Evolutionary conservation across 2,888 invertebrate genomes (phyloP).

Genomic region (Pseudococcus longispinus): DNA sequence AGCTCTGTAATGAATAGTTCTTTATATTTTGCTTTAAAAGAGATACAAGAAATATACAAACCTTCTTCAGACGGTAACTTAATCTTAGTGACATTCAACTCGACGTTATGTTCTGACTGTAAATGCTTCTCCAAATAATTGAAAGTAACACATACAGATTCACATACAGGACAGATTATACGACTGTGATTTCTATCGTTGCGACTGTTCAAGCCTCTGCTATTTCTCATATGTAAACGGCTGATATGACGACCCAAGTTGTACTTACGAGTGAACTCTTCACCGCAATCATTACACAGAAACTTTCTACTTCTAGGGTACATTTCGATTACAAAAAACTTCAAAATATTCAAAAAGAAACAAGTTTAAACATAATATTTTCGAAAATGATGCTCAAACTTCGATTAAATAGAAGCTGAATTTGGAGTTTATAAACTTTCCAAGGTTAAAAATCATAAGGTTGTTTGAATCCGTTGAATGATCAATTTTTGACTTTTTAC

Average conservation of each 20-base stretch:
- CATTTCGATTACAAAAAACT: neutral
- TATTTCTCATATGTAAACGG: neutral
- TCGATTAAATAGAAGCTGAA: constrained; percentile 12
- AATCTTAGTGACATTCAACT: neutral
- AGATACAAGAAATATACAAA: neutral
- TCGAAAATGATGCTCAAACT: neutral
- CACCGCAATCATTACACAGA: neutral
- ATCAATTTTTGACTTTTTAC: neutral
- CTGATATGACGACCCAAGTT: neutral
- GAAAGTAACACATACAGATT: neutral
- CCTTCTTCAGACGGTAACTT: neutral
- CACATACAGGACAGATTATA: neutral
- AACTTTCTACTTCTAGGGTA: neutral
- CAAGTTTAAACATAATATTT: constrained; percentile 25
- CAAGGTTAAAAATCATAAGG: neutral
- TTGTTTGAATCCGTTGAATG: neutral
- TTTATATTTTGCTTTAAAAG: neutral
- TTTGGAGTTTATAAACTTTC: neutral
- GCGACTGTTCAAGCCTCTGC: neutral
- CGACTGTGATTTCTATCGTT: neutral
- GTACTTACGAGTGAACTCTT: neutral
- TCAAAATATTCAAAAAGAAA: neutral
- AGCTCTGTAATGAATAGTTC: neutral
- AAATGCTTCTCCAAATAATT: neutral
- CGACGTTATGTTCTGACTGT: neutral